phyloP scores from a whole-genome alignment of 2,113 vertebrate species.

The human region DNA sequence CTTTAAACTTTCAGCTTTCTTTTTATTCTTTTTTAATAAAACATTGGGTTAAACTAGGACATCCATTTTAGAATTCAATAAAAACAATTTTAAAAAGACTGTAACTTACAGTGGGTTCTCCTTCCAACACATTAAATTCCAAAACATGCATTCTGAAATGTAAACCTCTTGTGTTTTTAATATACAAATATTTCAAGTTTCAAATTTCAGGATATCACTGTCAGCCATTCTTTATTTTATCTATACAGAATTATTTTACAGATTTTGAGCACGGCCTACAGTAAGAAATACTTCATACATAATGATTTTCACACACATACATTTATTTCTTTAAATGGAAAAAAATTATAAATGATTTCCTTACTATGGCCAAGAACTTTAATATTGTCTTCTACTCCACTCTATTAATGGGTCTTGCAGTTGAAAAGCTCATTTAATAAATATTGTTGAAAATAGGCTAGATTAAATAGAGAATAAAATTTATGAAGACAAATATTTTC shows the following conservation, averaged over 20 bases:
- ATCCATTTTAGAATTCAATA: constrained; percentile 18
- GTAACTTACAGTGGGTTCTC: neutral
- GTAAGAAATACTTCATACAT: neutral
- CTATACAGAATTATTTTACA: neutral
- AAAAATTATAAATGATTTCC: neutral
- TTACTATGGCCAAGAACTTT: neutral
- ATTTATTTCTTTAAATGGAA: neutral
- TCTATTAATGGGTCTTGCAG: neutral
- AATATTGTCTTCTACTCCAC: neutral
- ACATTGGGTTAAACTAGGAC: constrained; percentile 27
- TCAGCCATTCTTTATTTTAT: neutral
- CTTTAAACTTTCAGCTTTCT: neutral
- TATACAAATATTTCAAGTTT: neutral
- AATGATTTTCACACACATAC: neutral
- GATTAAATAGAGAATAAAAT: neutral
- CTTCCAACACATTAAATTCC: neutral
- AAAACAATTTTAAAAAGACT: constrained; percentile 35
- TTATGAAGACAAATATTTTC: neutral
- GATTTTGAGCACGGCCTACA: neutral
- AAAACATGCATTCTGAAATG: neutral
- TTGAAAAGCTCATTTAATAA: constrained; percentile 28
- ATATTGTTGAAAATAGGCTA: neutral
- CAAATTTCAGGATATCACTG: neutral
- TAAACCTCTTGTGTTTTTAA: constrained; percentile 2
- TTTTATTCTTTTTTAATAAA: constrained; percentile 32